A percentile compares a stretch with the other conserved stretches of the same genome.
Evolutionary conservation across 2,113 vertebrate species (phyloP).

Genomic region (Brachionichthys hirsutus): DNA sequence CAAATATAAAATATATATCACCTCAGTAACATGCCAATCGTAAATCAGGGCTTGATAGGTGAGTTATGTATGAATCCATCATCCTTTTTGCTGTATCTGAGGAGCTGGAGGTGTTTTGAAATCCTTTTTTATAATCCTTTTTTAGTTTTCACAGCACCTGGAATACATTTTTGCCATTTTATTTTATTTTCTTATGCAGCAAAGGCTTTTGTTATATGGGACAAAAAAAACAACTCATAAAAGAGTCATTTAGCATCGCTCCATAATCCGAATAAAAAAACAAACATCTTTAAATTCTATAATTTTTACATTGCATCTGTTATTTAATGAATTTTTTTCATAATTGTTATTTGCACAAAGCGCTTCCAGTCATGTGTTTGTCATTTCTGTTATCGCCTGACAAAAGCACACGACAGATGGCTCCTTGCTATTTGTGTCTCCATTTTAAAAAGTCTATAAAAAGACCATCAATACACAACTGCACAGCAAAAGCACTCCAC

Average conservation of each 20-base stretch:
- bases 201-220: background rate
- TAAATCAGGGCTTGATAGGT: constrained; percentile 15
- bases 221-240: background rate
- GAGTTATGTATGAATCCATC: constrained; percentile 23
- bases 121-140: too few relatives aligned
- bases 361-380: constrained; percentile 1
- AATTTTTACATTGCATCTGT: background rate
- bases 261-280: background rate
- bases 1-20: background rate
- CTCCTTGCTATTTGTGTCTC: constrained; percentile 24
- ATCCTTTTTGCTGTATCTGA: constrained; percentile 21
- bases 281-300: background rate
- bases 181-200: background rate
- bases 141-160: too few relatives aligned
- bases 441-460: constrained; percentile 41
- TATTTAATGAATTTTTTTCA: constrained; percentile 1
- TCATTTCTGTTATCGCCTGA: background rate
- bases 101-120: constrained; percentile 2
- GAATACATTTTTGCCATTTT: too few relatives aligned
- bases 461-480: constrained; percentile 38
- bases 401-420: constrained; percentile 8
- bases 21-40: constrained; percentile 1
- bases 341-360: background rate
- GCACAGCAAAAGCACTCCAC: constrained; percentile 32
- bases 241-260: background rate